Evolutionary conservation across 37 sponge, comb jelly and placozoan species (phyloP).

Genomic region (Aphrocallistes beatrix): DNA sequence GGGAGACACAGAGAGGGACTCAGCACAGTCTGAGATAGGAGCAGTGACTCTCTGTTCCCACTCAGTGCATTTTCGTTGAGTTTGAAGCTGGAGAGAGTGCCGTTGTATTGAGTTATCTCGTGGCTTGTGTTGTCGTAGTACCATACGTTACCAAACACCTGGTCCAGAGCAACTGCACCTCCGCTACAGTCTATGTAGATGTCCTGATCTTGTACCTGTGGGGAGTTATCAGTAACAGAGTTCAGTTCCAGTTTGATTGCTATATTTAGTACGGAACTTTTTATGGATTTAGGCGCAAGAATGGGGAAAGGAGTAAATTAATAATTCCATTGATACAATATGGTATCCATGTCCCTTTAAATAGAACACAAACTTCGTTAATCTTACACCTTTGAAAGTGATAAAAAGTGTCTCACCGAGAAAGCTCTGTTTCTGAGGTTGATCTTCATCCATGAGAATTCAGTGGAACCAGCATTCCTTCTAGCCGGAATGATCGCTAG

Average conservation of each 20-base stretch:
- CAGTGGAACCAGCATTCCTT: not conserved
- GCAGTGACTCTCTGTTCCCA: not conserved
- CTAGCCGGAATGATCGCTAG: conserved; percentile 7
- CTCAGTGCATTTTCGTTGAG: not conserved
- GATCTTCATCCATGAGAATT: not conserved
- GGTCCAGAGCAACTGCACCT: not conserved
- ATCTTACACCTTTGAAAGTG: no score
- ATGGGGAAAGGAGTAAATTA: no score
- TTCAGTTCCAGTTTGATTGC: no score
- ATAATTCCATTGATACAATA: no score
- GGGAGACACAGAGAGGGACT: conserved; percentile 71
- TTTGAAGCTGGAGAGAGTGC: not conserved
- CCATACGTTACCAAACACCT: not conserved
- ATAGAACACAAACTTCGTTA: no score
- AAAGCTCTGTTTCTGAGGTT: conserved; percentile 14
- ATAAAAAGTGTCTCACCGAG: no score
- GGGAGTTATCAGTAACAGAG: no score
- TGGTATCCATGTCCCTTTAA: no score
- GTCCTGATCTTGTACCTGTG: conserved; percentile 6
- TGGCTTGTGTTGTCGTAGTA: not conserved
- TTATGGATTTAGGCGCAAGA: no score
- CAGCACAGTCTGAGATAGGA: conserved; percentile 51
- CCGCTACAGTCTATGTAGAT: not conserved
- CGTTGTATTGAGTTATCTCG: not conserved
- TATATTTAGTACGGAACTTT: no score